A percentile compares a stretch with the other conserved stretches of the same genome.
phyloP scores from a whole-genome alignment of 2,888 invertebrate genomes.

The Lochmaea capreae region DNA sequence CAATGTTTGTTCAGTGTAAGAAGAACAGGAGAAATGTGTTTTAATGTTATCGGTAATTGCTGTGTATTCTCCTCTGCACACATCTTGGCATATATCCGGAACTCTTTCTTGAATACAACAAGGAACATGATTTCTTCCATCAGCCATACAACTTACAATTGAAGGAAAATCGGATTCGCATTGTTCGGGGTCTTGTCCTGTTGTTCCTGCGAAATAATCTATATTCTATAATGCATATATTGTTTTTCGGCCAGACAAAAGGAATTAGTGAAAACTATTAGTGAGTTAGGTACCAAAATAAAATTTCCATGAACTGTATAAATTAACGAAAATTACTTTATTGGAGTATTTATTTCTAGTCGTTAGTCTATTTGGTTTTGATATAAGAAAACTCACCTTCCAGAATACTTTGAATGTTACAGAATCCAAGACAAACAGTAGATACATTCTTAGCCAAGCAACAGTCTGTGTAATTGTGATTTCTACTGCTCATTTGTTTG shows the following conservation, averaged over 20 bases:
- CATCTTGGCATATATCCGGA: constrained; percentile 87
- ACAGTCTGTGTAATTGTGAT: constrained; percentile 86
- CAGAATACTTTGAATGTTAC: constrained; percentile 75
- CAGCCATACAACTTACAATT: constrained; percentile 83
- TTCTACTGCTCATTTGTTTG: constrained; percentile 63
- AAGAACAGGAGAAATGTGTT: constrained; percentile 86
- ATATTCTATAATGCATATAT: constrained; percentile 31
- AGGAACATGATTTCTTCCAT: constrained; percentile 87
- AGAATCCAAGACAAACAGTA: constrained; percentile 81
- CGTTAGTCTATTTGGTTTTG: not conserved
- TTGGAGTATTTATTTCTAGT: not conserved
- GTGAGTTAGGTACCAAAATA: constrained; percentile 2
- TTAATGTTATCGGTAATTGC: constrained; percentile 85
- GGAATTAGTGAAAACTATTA: constrained; percentile 20
- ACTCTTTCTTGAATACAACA: constrained; percentile 85
- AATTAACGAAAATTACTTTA: not conserved
- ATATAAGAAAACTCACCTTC: constrained; percentile 57
- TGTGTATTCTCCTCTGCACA: constrained; percentile 87
- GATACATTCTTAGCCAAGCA: constrained; percentile 79
- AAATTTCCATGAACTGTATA: too few species aligned
- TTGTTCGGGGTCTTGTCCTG: constrained; percentile 83
- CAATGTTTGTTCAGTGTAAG: constrained; percentile 83
- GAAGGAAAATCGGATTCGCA: constrained; percentile 85
- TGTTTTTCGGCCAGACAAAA: not conserved
- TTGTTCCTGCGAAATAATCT: constrained; percentile 72